phyloP scores from a whole-genome alignment of 2,113 vertebrate genomes.

The Gopherus evgoodei region DNA sequence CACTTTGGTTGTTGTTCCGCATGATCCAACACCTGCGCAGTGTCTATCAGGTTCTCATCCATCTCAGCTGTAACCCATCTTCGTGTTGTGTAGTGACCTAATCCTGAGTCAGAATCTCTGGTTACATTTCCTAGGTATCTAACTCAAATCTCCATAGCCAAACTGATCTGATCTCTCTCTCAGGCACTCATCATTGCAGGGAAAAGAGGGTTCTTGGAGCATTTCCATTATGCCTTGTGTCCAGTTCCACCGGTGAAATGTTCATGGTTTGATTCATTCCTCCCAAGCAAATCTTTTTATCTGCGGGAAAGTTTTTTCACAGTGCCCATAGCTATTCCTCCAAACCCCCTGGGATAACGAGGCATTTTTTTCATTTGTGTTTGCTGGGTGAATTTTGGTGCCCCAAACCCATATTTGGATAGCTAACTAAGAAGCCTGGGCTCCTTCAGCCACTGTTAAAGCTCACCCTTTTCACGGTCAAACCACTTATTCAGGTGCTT shows the following conservation, averaged over 20 bases:
- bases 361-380: too few species aligned
- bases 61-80: background rate
- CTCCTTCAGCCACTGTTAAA: background rate
- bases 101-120: constrained; percentile 20
- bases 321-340: too few species aligned
- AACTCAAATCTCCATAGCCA: background rate
- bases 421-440: background rate
- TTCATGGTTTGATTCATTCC: background rate
- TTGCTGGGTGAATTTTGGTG: too few species aligned
- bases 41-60: constrained; percentile 31
- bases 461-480: background rate
- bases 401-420: too few species aligned
- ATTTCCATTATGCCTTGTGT: background rate
- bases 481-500: background rate
- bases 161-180: background rate
- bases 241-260: background rate
- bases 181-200: accelerated
- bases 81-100: background rate
- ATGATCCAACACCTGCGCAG: constrained; percentile 55
- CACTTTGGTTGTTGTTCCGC: constrained; percentile 51
- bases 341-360: too few species aligned
- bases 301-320: background rate
- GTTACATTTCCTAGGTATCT: background rate
- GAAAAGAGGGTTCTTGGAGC: background rate
- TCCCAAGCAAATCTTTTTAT: accelerated